A percentile compares a stretch with the other conserved stretches of the same genome.
phyloP scores from a whole-genome alignment of 2,113 vertebrate genomes.

The Colinus virginianus region DNA sequence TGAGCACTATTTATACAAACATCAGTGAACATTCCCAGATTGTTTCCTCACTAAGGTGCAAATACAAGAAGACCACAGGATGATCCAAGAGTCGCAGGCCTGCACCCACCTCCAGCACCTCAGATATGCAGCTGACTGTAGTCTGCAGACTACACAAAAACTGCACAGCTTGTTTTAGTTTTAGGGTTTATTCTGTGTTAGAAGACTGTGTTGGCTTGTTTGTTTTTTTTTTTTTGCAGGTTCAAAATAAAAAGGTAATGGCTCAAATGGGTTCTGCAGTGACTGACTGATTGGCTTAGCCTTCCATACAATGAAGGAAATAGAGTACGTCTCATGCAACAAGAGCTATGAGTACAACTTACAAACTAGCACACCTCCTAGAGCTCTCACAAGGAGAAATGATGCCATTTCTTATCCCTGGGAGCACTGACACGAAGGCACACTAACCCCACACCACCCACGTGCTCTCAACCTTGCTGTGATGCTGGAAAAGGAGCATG shows the following conservation, averaged over 20 bases:
- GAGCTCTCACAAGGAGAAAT: not conserved
- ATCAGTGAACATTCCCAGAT: slow-evolving; percentile 3
- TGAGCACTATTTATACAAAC: slow-evolving; percentile 36
- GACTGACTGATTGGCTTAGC: not conserved
- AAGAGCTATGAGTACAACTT: not conserved
- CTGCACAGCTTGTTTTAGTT: not conserved
- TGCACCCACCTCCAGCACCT: not conserved
- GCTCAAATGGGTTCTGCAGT: not conserved
- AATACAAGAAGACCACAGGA: not conserved
- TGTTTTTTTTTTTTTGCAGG: not conserved
- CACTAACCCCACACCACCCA: not conserved
- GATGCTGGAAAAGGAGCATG: not conserved
- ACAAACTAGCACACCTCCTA: not conserved
- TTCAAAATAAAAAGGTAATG: not conserved
- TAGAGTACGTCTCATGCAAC: not conserved
- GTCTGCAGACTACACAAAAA: not conserved
- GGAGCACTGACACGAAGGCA: not conserved
- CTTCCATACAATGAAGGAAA: not conserved
- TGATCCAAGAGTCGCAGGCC: not conserved
- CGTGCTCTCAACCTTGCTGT: not conserved
- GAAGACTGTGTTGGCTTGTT: not conserved
- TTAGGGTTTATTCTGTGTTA: not conserved
- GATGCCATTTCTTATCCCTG: not conserved
- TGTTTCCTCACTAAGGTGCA: slow-evolving; percentile 5
- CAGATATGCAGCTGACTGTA: not conserved